Conservation (phyloP, 2,113 vertebrate species). For the Eolophus roseicapilla region DNA sequence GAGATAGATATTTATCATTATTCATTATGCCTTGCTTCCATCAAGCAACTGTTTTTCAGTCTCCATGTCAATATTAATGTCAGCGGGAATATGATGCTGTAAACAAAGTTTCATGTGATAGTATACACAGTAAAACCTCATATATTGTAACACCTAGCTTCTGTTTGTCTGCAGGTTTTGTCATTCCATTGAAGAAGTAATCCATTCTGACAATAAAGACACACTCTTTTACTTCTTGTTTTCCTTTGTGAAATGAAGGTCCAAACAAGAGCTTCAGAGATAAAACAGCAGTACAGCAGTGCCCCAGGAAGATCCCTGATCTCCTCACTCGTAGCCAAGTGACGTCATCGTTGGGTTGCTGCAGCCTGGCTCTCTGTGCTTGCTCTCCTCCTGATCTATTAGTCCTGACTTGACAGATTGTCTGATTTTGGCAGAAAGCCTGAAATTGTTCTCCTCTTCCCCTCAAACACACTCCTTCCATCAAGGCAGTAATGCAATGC, state of each 20-base stretch:
- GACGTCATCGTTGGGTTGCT: fast-evolving
- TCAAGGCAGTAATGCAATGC: neutral
- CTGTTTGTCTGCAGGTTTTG: neutral
- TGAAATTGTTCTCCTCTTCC: neutral
- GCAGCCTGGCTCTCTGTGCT: neutral
- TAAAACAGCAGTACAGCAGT: neutral
- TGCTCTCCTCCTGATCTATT: neutral
- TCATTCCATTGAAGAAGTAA: neutral
- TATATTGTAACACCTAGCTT: neutral
- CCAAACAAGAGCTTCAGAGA: neutral
- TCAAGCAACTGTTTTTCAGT: neutral
- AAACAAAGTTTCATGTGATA: neutral
- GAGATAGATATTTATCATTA: neutral
- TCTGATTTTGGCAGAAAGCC: neutral
- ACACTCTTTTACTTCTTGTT: neutral
- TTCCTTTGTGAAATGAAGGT: neutral
- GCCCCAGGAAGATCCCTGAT: neutral
- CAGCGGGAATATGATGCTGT: neutral
- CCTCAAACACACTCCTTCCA: neutral
- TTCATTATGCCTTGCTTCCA: neutral
- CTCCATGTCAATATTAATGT: neutral
- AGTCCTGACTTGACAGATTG: neutral
- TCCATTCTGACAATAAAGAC: neutral
- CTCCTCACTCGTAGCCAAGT: neutral
- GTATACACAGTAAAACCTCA: neutral